These are phyloP conservation scores for Catagonus wagneri DNA, from an alignment of 2,113 vertebrate genomes.

Conservation along the genomic window DNA sequence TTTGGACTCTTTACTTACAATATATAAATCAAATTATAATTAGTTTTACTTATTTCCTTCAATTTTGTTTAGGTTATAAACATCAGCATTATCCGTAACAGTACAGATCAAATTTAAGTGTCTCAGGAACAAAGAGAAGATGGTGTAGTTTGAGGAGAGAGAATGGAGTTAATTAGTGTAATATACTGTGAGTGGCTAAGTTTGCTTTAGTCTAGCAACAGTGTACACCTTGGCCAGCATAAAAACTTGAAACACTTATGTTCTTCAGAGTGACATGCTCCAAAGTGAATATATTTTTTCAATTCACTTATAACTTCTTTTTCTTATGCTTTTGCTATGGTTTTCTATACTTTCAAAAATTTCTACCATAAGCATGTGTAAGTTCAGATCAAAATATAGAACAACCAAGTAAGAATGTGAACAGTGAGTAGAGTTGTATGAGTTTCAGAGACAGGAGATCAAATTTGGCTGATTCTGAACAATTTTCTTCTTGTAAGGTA, in stretches of 20 bases:
- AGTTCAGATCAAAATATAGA: neutral
- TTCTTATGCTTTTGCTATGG: neutral
- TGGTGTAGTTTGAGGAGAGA: neutral
- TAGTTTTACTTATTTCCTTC: neutral
- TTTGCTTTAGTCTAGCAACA: neutral
- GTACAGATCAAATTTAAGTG: neutral
- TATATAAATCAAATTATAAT: neutral
- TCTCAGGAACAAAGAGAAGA: neutral
- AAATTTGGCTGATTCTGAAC: neutral
- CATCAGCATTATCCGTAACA: neutral
- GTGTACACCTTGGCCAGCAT: neutral
- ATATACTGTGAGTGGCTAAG: neutral
- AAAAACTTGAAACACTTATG: neutral
- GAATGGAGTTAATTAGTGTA: neutral
- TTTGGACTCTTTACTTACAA: neutral
- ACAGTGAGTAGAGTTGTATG: neutral
- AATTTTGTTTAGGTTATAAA: neutral
- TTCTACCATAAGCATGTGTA: neutral
- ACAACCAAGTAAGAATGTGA: neutral
- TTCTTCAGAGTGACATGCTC: neutral
- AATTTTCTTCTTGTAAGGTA: neutral
- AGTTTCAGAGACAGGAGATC: neutral
- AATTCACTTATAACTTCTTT: neutral
- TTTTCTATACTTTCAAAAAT: slow-evolving; percentile 27
- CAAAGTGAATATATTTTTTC: neutral